Base-by-base conservation (phyloP, 2,888 invertebrate species). In the Hylaea fasciaria region DNA sequence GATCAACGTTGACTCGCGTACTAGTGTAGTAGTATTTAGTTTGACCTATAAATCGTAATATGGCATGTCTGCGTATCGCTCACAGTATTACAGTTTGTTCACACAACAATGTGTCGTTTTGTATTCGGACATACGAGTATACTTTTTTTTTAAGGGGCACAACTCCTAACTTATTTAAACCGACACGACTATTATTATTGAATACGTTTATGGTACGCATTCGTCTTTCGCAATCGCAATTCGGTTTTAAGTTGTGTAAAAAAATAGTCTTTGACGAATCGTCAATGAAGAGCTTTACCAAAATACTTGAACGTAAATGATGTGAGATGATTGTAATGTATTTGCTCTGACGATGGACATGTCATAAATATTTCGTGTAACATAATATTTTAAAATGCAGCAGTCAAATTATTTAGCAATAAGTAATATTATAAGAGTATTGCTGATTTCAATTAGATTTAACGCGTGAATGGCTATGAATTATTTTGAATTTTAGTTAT, bases 321-420 rank as follows among this genome's bases (percentile, higher is more conserved):
- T 35, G 1, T 35, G 35, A 35, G 35, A 22, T 35, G n/a, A n/a
- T n/a, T n/a, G n/a, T n/a, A n/a, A n/a, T 35, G 9, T 35, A 35
- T 35, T 35, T 35, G 3, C 9, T 35, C 11, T 2, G 35, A 5
- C 35, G n/a, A 53, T n/a, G 16, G 22, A 2, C 22, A 22, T 53
- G 28, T 14, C 37, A 46, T 13, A 28, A 16, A 40, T 41, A 0
- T 32, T 10, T 9, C 32, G 9, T 32, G 32, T 7, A 1, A 32
- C 10, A 7, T 32, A 32, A 32, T 7, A 32, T 32, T 2, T 32
- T 32, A 32, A 28, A 28, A 32, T 22, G 44, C 71, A 67, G 60
- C 63, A 62, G 71, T 76, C 72, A 72, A 78, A 74, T 76, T 76
- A 76, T 65, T 65, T 74, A 79, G 70, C 64, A 63, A 57, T 73